Percentiles rank a stretch among this genome's conserved stretches.
phyloP scores from a whole-genome alignment of 2,113 vertebrate species.

The Brachypodius melanocephalos region DNA sequence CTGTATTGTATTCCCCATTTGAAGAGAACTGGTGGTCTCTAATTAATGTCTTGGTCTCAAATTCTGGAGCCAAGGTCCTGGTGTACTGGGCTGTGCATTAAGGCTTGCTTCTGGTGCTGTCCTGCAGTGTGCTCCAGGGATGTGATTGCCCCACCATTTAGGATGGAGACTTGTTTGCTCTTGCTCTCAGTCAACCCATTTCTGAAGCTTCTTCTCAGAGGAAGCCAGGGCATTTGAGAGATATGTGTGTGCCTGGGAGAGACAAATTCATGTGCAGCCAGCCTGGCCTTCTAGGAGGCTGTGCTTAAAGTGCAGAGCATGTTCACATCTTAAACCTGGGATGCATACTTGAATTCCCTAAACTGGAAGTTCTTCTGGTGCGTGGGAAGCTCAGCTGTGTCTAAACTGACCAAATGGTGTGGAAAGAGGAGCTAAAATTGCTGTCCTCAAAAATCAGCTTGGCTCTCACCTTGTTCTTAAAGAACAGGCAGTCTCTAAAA shows the following conservation, averaged over 20 bases:
- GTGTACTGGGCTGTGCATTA: accelerated
- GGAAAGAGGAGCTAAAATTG: background rate
- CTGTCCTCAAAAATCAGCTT: background rate
- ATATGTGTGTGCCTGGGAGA: accelerated
- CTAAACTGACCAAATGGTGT: background rate
- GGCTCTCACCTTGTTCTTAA: background rate
- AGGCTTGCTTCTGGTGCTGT: background rate
- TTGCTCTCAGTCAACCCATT: background rate
- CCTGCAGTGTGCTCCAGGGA: background rate
- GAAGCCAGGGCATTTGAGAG: background rate
- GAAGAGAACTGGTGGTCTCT: background rate
- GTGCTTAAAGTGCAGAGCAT: background rate
- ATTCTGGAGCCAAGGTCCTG: background rate
- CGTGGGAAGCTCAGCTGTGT: background rate
- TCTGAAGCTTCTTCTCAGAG: background rate
- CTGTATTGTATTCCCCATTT: accelerated
- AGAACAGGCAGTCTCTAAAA: background rate
- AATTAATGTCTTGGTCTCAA: background rate
- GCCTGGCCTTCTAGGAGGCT: background rate
- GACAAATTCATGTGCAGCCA: background rate
- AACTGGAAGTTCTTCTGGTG: background rate
- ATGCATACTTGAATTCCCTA: background rate
- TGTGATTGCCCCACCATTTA: background rate
- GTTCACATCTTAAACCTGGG: background rate
- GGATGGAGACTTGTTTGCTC: background rate